Base-by-base conservation (phyloP, 1,140 invertebrate genomes). In the Trichomalopsis sarcophagae region DNA sequence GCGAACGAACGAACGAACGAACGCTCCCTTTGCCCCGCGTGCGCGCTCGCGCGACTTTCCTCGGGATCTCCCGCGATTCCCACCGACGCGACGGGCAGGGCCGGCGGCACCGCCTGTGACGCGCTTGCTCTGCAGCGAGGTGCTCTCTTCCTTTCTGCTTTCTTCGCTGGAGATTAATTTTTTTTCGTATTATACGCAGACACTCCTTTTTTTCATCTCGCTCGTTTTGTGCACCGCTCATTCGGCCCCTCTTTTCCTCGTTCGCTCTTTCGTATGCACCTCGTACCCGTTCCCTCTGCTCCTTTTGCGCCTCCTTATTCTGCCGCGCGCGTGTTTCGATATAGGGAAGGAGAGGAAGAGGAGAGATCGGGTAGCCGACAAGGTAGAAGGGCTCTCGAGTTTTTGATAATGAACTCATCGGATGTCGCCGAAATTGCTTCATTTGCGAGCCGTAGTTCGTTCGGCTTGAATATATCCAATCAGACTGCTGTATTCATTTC, bases 201-300 rank as follows among this genome's bases (percentile, higher is more conserved):
- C 47, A 50, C 10, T 62, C 36, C 21, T 44, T 75, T 40, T 44
- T 44, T 75, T 75, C 21, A 21, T 40, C 27, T n/a, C 68, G 62
- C 75, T 79, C 68, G 81, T 86, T 84, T 84, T 47, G 44, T 23
- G 55, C 78, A 40, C 68, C 71, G n/a, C 77, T 83, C 84, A 36
- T 27, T n/a, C 62, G 68, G 4, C 23, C n/a, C 74, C 74, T 86
- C 81, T 55, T n/a, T 74, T 81, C 27, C 11, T 14, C 17, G 5
- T 33, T 33, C 10, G 23, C 21, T 81, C 50, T 40, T 27, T 33
- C 36, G 5, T 47, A 14, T 44, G 9, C 27, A 13, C 62, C 50
- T 36, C 14, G 76, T 23, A 71, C 14, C 47, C 47, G 47, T 50
- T 50, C 4, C 2, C 47, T 50, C 2, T 50, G 47, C 11, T 66